These are phyloP conservation scores for Sander lucioperca DNA, from an alignment of 2,113 vertebrate genomes.

Conservation along the genomic window DNA sequence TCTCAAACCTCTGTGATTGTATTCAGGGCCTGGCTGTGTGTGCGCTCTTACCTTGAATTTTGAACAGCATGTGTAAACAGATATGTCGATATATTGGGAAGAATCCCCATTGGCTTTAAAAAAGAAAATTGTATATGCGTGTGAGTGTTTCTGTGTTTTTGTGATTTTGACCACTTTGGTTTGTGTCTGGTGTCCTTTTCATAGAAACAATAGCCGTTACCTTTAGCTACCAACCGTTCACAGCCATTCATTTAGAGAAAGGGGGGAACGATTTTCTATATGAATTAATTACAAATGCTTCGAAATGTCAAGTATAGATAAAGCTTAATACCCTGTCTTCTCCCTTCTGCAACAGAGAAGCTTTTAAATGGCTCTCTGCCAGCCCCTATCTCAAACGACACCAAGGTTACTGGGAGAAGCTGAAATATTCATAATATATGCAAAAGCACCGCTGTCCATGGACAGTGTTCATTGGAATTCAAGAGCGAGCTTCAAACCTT, in stretches of 20 bases:
- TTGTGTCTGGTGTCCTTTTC: slow-evolving; percentile 52
- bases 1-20: slow-evolving; percentile 24
- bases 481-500: slow-evolving; percentile 84
- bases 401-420: slow-evolving; percentile 84
- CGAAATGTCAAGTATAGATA: slow-evolving; percentile 86
- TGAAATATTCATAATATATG: slow-evolving; percentile 89
- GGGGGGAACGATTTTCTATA: slow-evolving; percentile 69
- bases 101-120: not conserved
- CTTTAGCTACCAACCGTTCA: slow-evolving; percentile 44
- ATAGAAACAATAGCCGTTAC: slow-evolving; percentile 61
- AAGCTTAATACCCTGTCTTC: slow-evolving; percentile 81
- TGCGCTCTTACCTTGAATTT: slow-evolving; percentile 42
- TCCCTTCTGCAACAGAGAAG: slow-evolving; percentile 76
- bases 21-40: slow-evolving; percentile 25
- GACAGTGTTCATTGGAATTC: slow-evolving; percentile 86
- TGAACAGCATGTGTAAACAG: slow-evolving; percentile 21
- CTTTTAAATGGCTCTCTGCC: slow-evolving; percentile 81
- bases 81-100: not conserved
- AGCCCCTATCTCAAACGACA: slow-evolving; percentile 83
- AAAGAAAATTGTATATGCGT: too few relatives aligned
- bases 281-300: slow-evolving; percentile 85
- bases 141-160: too few relatives aligned
- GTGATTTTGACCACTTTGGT: slow-evolving; percentile 14
- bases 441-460: slow-evolving; percentile 84
- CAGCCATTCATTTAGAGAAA: slow-evolving; percentile 64